Conservation (phyloP, 2,797 vertebrate genomes). For the Pipistrellus pygmaeus region DNA sequence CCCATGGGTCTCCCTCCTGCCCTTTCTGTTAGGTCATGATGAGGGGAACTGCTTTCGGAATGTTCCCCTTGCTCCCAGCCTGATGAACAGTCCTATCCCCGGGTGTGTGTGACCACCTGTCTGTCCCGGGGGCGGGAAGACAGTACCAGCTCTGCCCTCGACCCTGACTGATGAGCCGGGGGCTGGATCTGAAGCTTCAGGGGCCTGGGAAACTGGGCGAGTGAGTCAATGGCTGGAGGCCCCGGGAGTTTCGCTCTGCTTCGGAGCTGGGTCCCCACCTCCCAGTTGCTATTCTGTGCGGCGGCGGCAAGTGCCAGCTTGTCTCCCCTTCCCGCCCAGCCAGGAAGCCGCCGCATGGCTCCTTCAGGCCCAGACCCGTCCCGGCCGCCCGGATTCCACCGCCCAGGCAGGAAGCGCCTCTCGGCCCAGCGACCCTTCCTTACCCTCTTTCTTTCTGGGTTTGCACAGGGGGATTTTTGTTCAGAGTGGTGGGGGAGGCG, state of each 20-base stretch:
- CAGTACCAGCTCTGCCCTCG: constrained; percentile 53
- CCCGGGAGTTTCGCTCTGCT: constrained; percentile 70
- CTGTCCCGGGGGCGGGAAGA: constrained; percentile 50
- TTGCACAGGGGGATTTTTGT: constrained; percentile 57
- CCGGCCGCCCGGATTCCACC: constrained; percentile 69
- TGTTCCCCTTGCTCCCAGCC: constrained; percentile 62
- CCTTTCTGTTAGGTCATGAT: constrained; percentile 40
- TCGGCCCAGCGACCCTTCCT: constrained; percentile 59
- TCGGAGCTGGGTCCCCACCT: constrained; percentile 53
- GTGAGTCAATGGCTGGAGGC: constrained; percentile 54
- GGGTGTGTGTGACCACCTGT: constrained; percentile 42
- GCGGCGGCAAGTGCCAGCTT: constrained; percentile 74
- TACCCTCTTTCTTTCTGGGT: constrained; percentile 44
- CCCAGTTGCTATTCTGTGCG: constrained; percentile 49
- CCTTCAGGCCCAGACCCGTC: constrained; percentile 78
- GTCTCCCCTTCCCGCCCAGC: constrained; percentile 72
- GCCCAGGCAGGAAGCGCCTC: constrained; percentile 53
- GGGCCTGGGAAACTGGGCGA: constrained; percentile 71
- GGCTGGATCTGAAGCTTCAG: constrained; percentile 8
- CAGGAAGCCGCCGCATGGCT: constrained; percentile 59
- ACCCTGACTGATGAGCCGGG: constrained; percentile 44
- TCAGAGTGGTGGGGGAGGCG: neutral
- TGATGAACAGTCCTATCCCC: neutral
- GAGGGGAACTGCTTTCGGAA: constrained; percentile 31
- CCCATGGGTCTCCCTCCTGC: neutral